Percentiles rank a stretch among this genome's conserved stretches.
Conservation (phyloP, 1,140 invertebrate genomes). For the Euglossa dilemma region DNA sequence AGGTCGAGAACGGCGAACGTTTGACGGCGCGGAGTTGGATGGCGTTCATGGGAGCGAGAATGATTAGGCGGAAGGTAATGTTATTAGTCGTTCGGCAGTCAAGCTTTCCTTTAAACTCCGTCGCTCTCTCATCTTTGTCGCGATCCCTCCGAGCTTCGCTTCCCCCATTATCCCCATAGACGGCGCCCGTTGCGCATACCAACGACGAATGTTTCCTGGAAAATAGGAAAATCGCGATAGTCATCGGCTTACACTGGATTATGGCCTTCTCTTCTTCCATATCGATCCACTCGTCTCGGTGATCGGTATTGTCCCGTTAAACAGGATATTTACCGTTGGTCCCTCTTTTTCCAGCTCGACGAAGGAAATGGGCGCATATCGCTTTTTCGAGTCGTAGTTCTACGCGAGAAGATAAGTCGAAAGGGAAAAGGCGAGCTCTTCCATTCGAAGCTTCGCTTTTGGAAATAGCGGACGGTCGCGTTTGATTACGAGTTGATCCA, state of each 20-base stretch:
- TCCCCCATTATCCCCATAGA: constrained; percentile 28
- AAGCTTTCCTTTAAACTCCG: constrained; percentile 57
- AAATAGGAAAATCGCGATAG: constrained; percentile 8
- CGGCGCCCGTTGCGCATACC: constrained; percentile 1
- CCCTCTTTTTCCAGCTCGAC: no score
- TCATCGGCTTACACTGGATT: not conserved
- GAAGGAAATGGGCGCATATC: no score
- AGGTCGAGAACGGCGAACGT: not conserved
- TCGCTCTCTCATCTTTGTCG: constrained; percentile 2
- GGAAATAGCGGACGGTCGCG: no score
- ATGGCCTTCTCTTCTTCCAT: not conserved
- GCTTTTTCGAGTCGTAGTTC: no score
- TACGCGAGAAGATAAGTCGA: no score
- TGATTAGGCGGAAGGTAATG: constrained; percentile 63
- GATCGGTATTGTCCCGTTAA: no score
- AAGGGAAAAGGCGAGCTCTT: no score
- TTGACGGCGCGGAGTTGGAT: constrained; percentile 6
- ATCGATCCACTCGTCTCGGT: not conserved
- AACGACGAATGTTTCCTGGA: constrained; percentile 33
- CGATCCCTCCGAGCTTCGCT: not conserved
- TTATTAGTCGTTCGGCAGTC: constrained; percentile 65
- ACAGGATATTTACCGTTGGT: no score
- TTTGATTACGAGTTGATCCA: no score
- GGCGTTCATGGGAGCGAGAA: constrained; percentile 57
- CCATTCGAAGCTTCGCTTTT: no score